Evolutionary conservation across 2,113 vertebrate species (phyloP).

Genomic region (Seriola rivoliana): DNA sequence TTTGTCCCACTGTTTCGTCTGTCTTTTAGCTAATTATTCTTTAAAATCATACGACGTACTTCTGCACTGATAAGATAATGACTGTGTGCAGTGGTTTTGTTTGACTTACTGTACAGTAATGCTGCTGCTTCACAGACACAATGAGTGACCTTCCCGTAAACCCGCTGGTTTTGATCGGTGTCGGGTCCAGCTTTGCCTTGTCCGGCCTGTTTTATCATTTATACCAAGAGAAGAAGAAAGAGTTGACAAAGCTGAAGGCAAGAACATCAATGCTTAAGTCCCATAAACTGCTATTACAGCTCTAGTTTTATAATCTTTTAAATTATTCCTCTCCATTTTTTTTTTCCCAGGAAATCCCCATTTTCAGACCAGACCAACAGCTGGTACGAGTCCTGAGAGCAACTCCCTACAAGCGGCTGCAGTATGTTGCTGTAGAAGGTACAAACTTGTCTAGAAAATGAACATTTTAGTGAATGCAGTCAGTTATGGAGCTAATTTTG

Average conservation of each 20-base stretch:
- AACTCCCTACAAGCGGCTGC: conserved; percentile 69
- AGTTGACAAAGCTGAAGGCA: conserved; percentile 78
- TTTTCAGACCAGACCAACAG: conserved; percentile 79
- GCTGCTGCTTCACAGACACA: conserved; percentile 12
- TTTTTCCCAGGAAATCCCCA: conserved; percentile 77
- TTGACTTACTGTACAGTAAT: neutral
- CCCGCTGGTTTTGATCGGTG: conserved; percentile 74
- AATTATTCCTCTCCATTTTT: neutral
- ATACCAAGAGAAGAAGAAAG: conserved; percentile 77
- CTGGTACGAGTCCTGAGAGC: conserved; percentile 73
- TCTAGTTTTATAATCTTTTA: neutral
- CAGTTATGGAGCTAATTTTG: fast-evolving
- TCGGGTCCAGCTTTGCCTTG: conserved; percentile 82
- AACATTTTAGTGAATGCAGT: neutral
- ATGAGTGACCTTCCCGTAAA: conserved; percentile 79
- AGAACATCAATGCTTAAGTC: neutral
- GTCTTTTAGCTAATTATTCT: neutral
- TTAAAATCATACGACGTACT: neutral
- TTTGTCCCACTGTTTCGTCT: neutral
- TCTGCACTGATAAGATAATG: too few species aligned
- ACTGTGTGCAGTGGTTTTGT: neutral
- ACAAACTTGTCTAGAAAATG: neutral
- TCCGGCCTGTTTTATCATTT: conserved; percentile 83
- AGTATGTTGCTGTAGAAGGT: conserved; percentile 86
- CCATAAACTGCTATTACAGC: neutral